Percentiles rank a stretch among this genome's conserved stretches.
These are phyloP conservation scores for Spodoptera picta DNA, from an alignment of 2,888 invertebrate species.

Conservation along the genomic window DNA sequence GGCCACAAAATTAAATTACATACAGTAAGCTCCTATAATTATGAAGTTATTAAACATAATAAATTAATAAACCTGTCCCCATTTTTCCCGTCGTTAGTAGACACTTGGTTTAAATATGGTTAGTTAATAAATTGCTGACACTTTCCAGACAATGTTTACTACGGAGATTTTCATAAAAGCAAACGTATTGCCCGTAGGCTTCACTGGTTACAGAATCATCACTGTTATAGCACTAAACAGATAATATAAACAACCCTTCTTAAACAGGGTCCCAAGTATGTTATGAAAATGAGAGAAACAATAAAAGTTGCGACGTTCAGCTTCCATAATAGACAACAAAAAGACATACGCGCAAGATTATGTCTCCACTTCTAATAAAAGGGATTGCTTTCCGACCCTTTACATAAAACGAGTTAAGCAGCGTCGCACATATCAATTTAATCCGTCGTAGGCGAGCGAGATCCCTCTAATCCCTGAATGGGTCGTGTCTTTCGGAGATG, in stretches of 20 bases:
- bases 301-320: conserved; percentile 73
- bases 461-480: conserved; percentile 81
- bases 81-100: too few relatives aligned
- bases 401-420: conserved; percentile 82
- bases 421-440: conserved; percentile 86
- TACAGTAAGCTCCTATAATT: too few relatives aligned
- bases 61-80: too few relatives aligned
- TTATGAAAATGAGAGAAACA: conserved; percentile 69
- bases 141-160: too few relatives aligned
- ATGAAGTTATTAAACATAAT: too few relatives aligned
- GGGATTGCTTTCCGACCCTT: conserved; percentile 83
- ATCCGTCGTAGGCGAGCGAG: conserved; percentile 79
- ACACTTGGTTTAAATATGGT: too few relatives aligned
- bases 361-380: conserved; percentile 82
- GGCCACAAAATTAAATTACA: conserved; percentile 5
- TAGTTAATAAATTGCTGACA: too few relatives aligned
- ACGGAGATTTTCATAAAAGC: too few relatives aligned
- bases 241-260: conserved; percentile 59
- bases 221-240: conserved; percentile 54
- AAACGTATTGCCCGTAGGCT: too few relatives aligned
- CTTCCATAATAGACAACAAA: conserved; percentile 76
- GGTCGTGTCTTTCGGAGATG: conserved; percentile 75
- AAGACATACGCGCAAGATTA: conserved; percentile 81
- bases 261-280: conserved; percentile 68
- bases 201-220: conserved; percentile 6